Evolutionary conservation across 1,140 invertebrate genomes (phyloP).

Genomic region (Anastatus disparis): DNA sequence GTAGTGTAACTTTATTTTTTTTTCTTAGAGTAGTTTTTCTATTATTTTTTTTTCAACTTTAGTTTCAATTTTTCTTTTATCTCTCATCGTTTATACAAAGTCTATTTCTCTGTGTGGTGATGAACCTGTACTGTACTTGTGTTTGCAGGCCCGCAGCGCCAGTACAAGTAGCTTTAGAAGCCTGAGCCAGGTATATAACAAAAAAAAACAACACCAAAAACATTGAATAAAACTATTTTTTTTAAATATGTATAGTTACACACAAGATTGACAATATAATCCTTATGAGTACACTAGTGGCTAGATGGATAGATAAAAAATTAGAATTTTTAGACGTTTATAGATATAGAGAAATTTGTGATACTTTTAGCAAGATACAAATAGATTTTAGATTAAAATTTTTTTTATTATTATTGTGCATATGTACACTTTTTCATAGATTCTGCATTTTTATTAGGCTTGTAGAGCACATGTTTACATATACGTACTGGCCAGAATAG

Average conservation of each 20-base stretch:
- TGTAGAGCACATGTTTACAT: conserved; percentile 1
- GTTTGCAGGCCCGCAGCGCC: conserved; percentile 83
- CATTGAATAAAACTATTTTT: too few species aligned
- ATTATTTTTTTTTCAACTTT: not conserved
- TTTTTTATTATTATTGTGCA: not conserved
- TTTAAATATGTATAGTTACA: too few species aligned
- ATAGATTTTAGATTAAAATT: conserved; percentile 20
- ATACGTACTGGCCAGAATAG: too few species aligned
- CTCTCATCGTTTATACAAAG: conserved; percentile 37
- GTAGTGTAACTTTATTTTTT: not conserved
- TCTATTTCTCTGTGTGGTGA: conserved; percentile 55
- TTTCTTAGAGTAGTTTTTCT: not conserved
- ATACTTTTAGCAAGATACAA: conserved; percentile 6
- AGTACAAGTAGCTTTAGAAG: conserved; percentile 89
- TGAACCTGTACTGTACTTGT: conserved; percentile 66
- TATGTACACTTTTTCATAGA: conserved; percentile 1
- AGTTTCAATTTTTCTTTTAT: conserved; percentile 20
- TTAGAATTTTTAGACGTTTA: conserved; percentile 26
- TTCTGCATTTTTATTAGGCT: conserved; percentile 25
- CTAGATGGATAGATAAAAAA: too few species aligned
- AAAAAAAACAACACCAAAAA: too few species aligned
- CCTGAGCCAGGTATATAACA: conserved; percentile 80
- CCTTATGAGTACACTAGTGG: conserved; percentile 35
- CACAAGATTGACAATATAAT: conserved; percentile 52
- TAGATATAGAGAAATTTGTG: conserved; percentile 11